Conservation (phyloP, 2,888 invertebrate species). For the Rhimphoctona megacephalus region DNA sequence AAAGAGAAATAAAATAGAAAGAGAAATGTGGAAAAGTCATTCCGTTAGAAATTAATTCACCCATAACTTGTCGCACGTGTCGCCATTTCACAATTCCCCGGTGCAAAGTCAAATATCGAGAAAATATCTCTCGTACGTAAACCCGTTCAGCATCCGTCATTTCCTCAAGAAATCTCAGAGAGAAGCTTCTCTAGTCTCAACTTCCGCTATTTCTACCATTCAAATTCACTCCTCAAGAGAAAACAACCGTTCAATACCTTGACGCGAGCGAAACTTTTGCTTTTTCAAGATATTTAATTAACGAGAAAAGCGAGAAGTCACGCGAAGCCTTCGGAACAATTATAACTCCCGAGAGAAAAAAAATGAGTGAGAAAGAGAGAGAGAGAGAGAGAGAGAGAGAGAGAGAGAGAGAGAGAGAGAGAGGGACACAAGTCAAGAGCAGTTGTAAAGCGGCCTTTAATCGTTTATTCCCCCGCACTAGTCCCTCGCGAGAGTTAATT, state of each 20-base stretch:
- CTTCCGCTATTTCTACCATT: background rate
- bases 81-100: background rate
- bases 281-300: conserved; percentile 52
- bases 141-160: background rate
- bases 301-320: conserved; percentile 36
- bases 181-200: background rate
- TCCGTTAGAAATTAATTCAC: conserved; percentile 37
- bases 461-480: background rate
- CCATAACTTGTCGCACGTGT: conserved; percentile 26
- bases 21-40: conserved; percentile 20
- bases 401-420: background rate
- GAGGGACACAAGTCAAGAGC: too few relatives aligned
- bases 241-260: conserved; percentile 10
- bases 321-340: conserved; percentile 16
- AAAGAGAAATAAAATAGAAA: conserved; percentile 11
- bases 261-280: conserved; percentile 7
- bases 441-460: too few relatives aligned
- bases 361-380: background rate
- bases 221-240: conserved; percentile 3
- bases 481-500: conserved; percentile 34
- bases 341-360: conserved; percentile 1
- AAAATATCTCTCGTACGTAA: background rate
- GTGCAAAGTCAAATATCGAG: background rate
- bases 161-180: background rate
- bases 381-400: background rate